Conservation (phyloP, 2,888 invertebrate species). For the Lithosia quadra region DNA sequence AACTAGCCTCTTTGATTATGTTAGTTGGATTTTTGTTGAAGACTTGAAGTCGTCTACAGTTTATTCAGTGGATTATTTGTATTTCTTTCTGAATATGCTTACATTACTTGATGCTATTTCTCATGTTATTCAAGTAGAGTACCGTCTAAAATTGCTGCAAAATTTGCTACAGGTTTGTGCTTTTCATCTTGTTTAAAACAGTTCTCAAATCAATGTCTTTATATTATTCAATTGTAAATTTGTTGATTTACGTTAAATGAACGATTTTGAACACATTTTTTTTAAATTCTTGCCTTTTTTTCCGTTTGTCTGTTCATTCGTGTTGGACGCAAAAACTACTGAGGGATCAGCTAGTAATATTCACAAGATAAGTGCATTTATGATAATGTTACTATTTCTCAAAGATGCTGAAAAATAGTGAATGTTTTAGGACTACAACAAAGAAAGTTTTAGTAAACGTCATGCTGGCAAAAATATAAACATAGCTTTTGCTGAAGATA, state of each 20-base stretch:
- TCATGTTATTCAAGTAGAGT: constrained; percentile 50
- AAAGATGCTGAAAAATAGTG: neutral
- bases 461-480: neutral
- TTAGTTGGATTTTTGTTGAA: constrained; percentile 3
- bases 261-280: too few species aligned
- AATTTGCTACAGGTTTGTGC: constrained; percentile 16
- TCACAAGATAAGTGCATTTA: too few species aligned
- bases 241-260: too few species aligned
- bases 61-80: constrained; percentile 45
- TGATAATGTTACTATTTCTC: too few species aligned
- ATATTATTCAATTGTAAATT: too few species aligned
- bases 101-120: constrained; percentile 38
- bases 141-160: constrained; percentile 37
- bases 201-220: too few species aligned
- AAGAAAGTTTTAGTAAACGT: neutral
- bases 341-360: too few species aligned
- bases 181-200: neutral
- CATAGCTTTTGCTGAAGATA: neutral
- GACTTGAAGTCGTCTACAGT: constrained; percentile 23
- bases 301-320: too few species aligned
- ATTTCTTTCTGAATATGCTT: constrained; percentile 44
- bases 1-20: constrained; percentile 8
- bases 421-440: constrained; percentile 2
- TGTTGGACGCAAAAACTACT: too few species aligned
- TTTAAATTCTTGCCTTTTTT: too few species aligned